Percentiles rank a stretch among this genome's conserved stretches.
Conservation (phyloP, 2,113 vertebrate genomes). For the Pseudolaguvia tuberculata region DNA sequence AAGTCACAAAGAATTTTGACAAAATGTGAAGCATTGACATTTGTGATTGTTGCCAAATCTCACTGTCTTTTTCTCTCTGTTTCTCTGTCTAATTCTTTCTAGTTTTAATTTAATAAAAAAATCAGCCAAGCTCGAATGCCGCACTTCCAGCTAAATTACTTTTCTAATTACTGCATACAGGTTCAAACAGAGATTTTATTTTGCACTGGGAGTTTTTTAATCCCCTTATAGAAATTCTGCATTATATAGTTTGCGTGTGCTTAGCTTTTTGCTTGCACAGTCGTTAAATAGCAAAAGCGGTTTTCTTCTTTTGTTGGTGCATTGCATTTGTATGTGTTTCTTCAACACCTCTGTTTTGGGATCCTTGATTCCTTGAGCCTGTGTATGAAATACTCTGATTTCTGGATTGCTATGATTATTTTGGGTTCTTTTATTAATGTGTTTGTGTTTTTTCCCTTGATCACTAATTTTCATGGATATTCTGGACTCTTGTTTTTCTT, state of each 20-base stretch:
- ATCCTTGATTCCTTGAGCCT: too few species aligned
- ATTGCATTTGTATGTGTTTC: too few species aligned
- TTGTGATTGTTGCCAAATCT: background rate
- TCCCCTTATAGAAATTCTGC: background rate
- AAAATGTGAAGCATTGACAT: background rate
- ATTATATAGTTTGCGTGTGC: background rate
- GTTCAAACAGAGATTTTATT: conserved; percentile 12
- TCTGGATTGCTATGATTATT: too few species aligned
- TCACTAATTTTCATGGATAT: too few species aligned
- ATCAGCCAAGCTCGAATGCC: conserved; percentile 39
- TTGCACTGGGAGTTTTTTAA: background rate
- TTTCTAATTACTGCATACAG: conserved; percentile 16
- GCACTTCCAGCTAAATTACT: conserved; percentile 37
- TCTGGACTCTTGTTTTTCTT: too few species aligned
- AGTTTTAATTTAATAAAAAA: conserved; percentile 45
- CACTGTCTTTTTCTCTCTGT: background rate
- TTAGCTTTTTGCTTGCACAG: too few species aligned
- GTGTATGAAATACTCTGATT: too few species aligned
- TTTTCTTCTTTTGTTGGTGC: too few species aligned
- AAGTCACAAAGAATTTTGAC: background rate
- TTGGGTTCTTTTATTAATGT: too few species aligned
- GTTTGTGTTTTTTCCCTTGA: too few species aligned
- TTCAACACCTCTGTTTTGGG: too few species aligned
- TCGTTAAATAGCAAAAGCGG: too few species aligned
- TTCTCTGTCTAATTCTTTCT: conserved; percentile 25